Base-by-base conservation (phyloP, 2,113 vertebrate genomes). In the Chlamydotis undulata region DNA sequence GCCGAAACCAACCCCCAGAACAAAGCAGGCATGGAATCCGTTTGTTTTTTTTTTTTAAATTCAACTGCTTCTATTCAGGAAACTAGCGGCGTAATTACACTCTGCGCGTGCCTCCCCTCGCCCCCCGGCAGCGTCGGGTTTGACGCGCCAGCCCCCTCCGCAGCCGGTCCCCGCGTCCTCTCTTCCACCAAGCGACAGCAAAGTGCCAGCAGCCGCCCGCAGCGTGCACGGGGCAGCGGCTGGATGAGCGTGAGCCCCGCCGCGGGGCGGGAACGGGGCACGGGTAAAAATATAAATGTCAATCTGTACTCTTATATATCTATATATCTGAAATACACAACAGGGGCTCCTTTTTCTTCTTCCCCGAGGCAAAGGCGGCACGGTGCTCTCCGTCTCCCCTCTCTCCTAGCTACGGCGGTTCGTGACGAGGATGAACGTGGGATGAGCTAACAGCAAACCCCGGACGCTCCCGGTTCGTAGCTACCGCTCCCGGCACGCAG, bases 281-380 rank as follows among this genome's bases (percentile, higher is more conserved):
- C 75, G 71, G 79, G 96, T 98, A 97, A 97, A 98, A 98, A 98
- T 98, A 98, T 76, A 92, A 71, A 81, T 94, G 49, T 96, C 86
- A 10, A 45, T 90, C 57, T 92, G 68, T 80, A 35, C 69, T 87
- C 55, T 75, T 41, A 18, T 93, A 77, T 89, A 55, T 92, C 53
- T 98, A 95, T 97, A 97, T 94, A 87, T 97, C 88, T 95, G 95
- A 97, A 97, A 97, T 95, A 90, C 90, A 74, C 75, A 64, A 75
- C 39, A 47, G 45, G 4, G 18, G 16, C 21, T 74, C 61, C 50
- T 60, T 50, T 61, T 43, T 43, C 41, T 53, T 74, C 91, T 83
- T 67, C 74, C 97, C 85, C 93, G 45, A 85, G 89, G 83, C 83
- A 68, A 85, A 96, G 96, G 94, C 78, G 67, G 92, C 94, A 73